Base-by-base conservation (phyloP, 2,113 vertebrate genomes). In the Sitta europaea region DNA sequence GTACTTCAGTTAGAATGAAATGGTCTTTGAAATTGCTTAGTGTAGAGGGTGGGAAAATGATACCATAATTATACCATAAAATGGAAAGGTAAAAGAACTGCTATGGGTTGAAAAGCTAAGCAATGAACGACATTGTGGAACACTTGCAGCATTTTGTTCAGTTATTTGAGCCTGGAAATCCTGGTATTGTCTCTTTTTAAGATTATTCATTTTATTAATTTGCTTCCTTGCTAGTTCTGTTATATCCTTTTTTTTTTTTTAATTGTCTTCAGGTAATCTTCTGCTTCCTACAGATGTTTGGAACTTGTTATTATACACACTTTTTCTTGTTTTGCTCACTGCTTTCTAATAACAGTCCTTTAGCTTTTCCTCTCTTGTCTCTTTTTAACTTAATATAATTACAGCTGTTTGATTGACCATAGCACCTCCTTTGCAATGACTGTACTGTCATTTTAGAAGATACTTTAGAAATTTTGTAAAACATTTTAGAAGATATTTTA, bases 401-500 rank as follows among this genome's bases (percentile, higher is more conserved):
- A 10, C 12, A 58, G 27, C 31, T 22, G 3, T 38, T 18, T 53
- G 28, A 25, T 20, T 67, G 31, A 42, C 18, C 47, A 8, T 36
- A n/a, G 23, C 19, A 28, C 35, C 10, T 77, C 28, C 33, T 90
- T 68, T 63, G 25, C n/a, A 57, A n/a, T 61, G 27, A 27, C 2
- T 6, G 17, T 55, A 15, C 16, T 8, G 16, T 72, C 18, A 67
- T 27, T 76, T 66, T 42, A 57, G 16, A 78, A 54, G 14, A 33
- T 65, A 24, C 3, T 58, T 92, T n/a, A n/a, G n/a, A n/a, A n/a
- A n/a, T n/a, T n/a, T n/a, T n/a, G n/a, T n/a, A n/a, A n/a, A n/a
- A n/a, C n/a, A 47, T 75, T 92, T 66, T 42, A 57, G 16, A 78
- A 54, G 14, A n/a, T 92, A 47, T 75, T 92, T 66, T 42, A 57